Evolutionary conservation across 2,888 invertebrate species (phyloP).

Genomic region (Carabus problematicus): DNA sequence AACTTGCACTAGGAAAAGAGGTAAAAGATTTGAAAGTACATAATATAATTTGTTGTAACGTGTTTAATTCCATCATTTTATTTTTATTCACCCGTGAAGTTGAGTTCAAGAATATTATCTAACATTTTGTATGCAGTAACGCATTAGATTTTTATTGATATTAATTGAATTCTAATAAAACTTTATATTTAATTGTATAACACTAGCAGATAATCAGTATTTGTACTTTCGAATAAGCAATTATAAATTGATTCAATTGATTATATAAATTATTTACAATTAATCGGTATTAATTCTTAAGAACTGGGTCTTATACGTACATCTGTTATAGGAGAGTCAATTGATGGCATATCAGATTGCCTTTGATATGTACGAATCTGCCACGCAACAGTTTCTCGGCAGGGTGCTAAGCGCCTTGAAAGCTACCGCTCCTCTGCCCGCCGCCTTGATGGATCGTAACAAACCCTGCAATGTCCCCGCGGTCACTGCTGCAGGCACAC

Average conservation of each 20-base stretch:
- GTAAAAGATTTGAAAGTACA: slow-evolving; percentile 51
- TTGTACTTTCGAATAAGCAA: too few relatives aligned
- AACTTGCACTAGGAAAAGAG: slow-evolving; percentile 79
- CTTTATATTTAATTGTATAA: too few relatives aligned
- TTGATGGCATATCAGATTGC: slow-evolving; percentile 99
- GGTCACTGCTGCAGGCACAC: slow-evolving; percentile 52
- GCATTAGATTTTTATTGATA: neutral
- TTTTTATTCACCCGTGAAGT: too few relatives aligned
- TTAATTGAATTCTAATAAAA: too few relatives aligned
- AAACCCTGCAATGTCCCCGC: slow-evolving; percentile 68
- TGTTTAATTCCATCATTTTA: neutral
- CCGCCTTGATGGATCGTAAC: slow-evolving; percentile 75
- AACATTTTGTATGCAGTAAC: neutral
- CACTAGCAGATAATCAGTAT: too few relatives aligned
- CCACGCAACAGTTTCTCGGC: slow-evolving; percentile 95
- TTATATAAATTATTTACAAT: neutral
- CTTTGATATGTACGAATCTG: slow-evolving; percentile 98
- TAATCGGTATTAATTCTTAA: too few relatives aligned
- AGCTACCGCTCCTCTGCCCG: slow-evolving; percentile 82
- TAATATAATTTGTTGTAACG: neutral
- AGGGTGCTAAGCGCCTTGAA: slow-evolving; percentile 83
- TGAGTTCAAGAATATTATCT: too few relatives aligned
- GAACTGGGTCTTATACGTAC: too few relatives aligned
- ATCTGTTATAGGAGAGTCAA: slow-evolving; percentile 71
- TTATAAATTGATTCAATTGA: slow-evolving; percentile 22